Base-by-base conservation (phyloP, 2,888 invertebrate genomes). In the Eubasilissa splendida region DNA sequence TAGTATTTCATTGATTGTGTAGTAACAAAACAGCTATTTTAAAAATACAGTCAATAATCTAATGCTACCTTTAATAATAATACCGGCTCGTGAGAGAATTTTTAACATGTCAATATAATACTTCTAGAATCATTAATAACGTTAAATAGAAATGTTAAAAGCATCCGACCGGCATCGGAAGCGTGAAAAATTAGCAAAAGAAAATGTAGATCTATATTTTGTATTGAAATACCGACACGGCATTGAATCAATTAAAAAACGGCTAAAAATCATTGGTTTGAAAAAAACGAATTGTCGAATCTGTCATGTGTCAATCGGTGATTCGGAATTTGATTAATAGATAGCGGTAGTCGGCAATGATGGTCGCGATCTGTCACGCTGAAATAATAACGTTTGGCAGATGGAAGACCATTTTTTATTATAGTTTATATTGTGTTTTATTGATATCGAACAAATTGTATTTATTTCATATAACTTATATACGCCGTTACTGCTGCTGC, bases 251-350 rank as follows among this genome's bases (percentile, higher is more conserved):
- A 63, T 63, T 63, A 63, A 63, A 63, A 63, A 63, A 63, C 63
- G 63, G 63, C 63, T 33, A 63, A 63, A 73, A 73, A 73, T 31
- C 73, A 56, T 73, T 54, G 52, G 14, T 31, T 56, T 31, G 8
- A 4, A 56, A 56, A 73, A 31, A 56, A 31, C 31, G 73, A 73
- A 73, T 73, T 14, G 73, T 56, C 58, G 53, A 33, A 33, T 22
- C 22, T 73, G 73, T 73, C 73, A 73, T 31, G 33, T 31, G 73
- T 73, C 73, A 73, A 31, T 54, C 73, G 73, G 56, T 73, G 73
- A 73, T 73, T 73, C 9, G 54, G n/a, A n/a, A 4, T 54, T 31
- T 59, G 74, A 74, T 74, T 58, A 59, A 74, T 74, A 56, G 74
- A 59, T 59, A 14, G 58, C 54, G 58, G 58, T 74, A 14, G 71